phyloP scores from a whole-genome alignment of 2,797 vertebrate species.

The Apogon hyalosoma region DNA sequence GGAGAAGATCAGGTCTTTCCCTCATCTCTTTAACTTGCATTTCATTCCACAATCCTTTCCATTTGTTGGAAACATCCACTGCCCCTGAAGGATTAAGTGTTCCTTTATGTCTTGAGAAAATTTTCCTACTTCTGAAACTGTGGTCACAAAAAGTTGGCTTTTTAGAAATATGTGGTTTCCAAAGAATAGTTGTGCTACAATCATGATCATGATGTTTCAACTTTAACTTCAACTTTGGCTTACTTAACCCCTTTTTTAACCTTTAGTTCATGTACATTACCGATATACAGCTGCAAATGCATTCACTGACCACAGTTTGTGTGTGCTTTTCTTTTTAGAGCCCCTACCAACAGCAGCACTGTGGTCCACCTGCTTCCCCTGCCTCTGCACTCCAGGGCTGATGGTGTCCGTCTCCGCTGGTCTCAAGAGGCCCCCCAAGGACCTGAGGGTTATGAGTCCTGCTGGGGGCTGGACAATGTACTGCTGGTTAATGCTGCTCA shows the following conservation, averaged over 20 bases:
- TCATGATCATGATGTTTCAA: too few species aligned
- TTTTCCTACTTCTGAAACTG: too few species aligned
- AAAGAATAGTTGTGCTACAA: too few species aligned
- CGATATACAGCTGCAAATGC: background rate
- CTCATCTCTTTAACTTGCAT: conserved; percentile 65
- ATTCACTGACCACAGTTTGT: conserved; percentile 1
- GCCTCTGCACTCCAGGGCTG: conserved; percentile 86
- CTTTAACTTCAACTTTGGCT: too few species aligned
- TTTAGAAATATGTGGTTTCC: too few species aligned
- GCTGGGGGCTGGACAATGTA: conserved; percentile 96
- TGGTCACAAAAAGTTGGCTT: too few species aligned
- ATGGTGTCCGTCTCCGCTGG: conserved; percentile 91
- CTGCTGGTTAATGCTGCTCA: conserved; percentile 93
- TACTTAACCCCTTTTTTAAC: too few species aligned
- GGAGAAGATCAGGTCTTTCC: conserved; percentile 93
- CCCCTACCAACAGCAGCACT: conserved; percentile 94
- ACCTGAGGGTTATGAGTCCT: conserved; percentile 95
- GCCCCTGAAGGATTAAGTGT: conserved; percentile 14
- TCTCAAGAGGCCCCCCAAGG: conserved; percentile 88
- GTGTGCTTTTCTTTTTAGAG: conserved; percentile 76
- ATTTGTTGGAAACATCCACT: conserved; percentile 64
- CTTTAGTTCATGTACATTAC: background rate
- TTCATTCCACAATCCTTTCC: conserved; percentile 58
- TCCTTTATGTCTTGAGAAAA: too few species aligned
- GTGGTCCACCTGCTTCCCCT: conserved; percentile 94